Conservation (phyloP, 2,797 vertebrate species). For the Esox lucius region DNA sequence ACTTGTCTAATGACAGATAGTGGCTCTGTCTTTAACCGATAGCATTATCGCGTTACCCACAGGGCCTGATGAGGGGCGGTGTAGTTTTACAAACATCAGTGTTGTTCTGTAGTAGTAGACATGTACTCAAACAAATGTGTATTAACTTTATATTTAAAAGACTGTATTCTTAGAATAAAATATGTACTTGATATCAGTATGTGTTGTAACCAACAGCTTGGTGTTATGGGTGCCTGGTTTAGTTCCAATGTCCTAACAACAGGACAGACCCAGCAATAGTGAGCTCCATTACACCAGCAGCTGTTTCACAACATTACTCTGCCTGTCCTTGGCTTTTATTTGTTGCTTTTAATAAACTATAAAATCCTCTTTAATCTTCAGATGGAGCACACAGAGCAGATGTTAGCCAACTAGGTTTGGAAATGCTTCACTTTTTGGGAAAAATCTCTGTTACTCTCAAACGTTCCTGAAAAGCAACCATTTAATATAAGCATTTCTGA, state of each 20-base stretch:
- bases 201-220: not conserved
- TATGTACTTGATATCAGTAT: not conserved
- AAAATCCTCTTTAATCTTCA: conserved; percentile 47
- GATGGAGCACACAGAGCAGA: too few relatives aligned
- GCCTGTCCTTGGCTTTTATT: conserved; percentile 8
- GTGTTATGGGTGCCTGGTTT: not conserved
- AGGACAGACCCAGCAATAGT: conserved; percentile 22
- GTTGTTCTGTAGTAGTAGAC: not conserved
- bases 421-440: too few relatives aligned
- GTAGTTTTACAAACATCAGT: conserved; percentile 11
- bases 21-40: conserved; percentile 33
- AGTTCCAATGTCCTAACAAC: not conserved
- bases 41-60: conserved; percentile 36
- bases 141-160: not conserved
- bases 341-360: conserved; percentile 49
- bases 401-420: too few relatives aligned
- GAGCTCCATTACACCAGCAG: conserved; percentile 23
- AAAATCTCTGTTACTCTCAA: too few relatives aligned
- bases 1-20: conserved; percentile 9
- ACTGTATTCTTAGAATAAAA: not conserved
- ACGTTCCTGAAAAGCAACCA: too few relatives aligned
- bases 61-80: conserved; percentile 3
- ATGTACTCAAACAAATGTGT: not conserved
- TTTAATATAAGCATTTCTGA: too few relatives aligned
- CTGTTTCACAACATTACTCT: conserved; percentile 27